Base-by-base conservation (phyloP, 2,888 invertebrate genomes). In the Philaethria dido region DNA sequence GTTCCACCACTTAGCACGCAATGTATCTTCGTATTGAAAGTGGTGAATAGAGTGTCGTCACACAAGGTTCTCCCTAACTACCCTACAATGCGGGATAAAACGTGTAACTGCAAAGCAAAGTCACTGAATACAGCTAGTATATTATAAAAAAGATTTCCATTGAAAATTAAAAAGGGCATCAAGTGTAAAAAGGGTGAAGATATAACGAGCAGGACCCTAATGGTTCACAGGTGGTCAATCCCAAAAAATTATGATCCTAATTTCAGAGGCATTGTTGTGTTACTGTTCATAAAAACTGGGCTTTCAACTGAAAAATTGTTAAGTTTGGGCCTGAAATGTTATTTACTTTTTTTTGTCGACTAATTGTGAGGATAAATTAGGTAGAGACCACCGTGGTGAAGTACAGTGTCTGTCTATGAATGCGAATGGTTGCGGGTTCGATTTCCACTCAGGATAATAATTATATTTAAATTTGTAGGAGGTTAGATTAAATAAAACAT, bases 191-290 rank as follows among this genome's bases (percentile, higher is more conserved):
- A 69, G 66, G 66, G 63, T 60, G 39, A 62, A 48, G 33, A 29
- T 48, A 66, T 64, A 61, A 57, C 57, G 48, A 52, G 33, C 29
- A 11, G 55, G 44, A 6, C 20, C 25, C 36, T 68, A 70, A 68
- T 68, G 68, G 48, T 47, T 25, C 69, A 62, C 70, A 70, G 69
- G 70, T 70, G 70, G 70, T 70, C 70, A 64, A 57, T 69, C 57
- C 47, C 61, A 63, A 55, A 66, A 70, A 69, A 70, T 57, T 62
- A 70, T 50, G 33, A 20, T 20, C 63, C 61, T 66, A 44, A 70
- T 69, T 66, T 39, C 11, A 5, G 18, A 5, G 50, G 48, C 63
- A 61, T 68, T 63, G 62, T 63, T 70, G 36, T 45, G 22, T 64
- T 47, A 52, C 67, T 62, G 39, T 62, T 45, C n/a, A 64, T 48